phyloP scores from a whole-genome alignment of 1,140 invertebrate species.

The Hypothenemus hampei region DNA sequence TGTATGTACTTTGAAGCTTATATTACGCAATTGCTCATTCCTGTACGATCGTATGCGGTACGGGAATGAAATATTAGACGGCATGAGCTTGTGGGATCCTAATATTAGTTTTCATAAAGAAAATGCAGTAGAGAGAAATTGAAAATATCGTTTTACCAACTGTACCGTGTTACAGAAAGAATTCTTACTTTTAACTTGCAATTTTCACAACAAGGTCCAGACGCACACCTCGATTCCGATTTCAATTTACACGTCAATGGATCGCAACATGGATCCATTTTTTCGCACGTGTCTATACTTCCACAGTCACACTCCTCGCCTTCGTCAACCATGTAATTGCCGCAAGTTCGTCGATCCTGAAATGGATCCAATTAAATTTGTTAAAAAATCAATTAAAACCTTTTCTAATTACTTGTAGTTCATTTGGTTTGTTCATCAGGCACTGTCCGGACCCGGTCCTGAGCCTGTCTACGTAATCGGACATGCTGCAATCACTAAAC shows the following conservation, averaged over 20 bases:
- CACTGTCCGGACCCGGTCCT: constrained; percentile 76
- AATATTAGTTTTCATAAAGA: no score
- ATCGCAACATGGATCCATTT: constrained; percentile 89
- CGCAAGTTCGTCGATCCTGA: constrained; percentile 73
- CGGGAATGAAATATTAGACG: no score
- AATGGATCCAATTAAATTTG: neutral
- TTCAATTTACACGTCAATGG: constrained; percentile 90
- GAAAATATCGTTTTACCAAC: no score
- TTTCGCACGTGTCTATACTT: constrained; percentile 76
- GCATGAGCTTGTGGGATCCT: no score
- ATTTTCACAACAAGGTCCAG: constrained; percentile 79
- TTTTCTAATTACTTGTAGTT: constrained; percentile 66
- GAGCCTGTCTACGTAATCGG: constrained; percentile 78
- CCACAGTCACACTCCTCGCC: constrained; percentile 94
- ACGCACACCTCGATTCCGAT: constrained; percentile 84
- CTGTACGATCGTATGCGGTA: no score
- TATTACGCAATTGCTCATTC: no score
- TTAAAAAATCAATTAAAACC: neutral
- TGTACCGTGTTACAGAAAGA: no score
- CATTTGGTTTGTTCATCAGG: constrained; percentile 86
- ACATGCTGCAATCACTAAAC: constrained; percentile 83
- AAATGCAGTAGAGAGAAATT: no score
- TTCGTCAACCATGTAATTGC: constrained; percentile 89
- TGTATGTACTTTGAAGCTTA: no score
- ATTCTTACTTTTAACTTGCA: constrained; percentile 23